A percentile compares a stretch with the other conserved stretches of the same genome.
phyloP scores from a whole-genome alignment of 2,888 invertebrate species.

The Acanthosepion esculentum region DNA sequence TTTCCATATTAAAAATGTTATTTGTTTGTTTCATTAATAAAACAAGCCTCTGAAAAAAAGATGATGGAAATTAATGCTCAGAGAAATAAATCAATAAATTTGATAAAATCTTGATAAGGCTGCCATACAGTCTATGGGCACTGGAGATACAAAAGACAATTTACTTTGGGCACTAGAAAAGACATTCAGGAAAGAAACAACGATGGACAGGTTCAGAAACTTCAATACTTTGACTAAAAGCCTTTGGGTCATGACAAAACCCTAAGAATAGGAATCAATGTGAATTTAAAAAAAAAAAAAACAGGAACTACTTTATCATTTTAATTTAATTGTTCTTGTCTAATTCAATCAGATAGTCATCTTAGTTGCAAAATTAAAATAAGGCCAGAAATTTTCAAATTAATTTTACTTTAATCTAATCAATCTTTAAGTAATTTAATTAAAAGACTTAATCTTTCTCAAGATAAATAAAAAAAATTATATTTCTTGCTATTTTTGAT shows the following conservation, averaged over 20 bases:
- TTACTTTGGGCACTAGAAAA: not conserved
- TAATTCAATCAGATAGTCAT: not conserved
- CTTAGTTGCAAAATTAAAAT: slow-evolving; percentile 33
- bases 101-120: not conserved
- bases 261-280: not conserved
- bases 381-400: not conserved
- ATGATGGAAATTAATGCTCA: too few relatives aligned
- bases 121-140: not conserved
- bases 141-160: not conserved
- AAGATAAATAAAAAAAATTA: not conserved
- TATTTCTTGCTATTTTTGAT: not conserved
- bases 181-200: not conserved
- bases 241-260: not conserved
- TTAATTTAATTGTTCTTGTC: not conserved
- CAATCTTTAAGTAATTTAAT: slow-evolving; percentile 33
- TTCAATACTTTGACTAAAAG: not conserved
- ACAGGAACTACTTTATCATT: not conserved
- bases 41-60: too few relatives aligned
- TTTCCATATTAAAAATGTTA: too few relatives aligned
- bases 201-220: not conserved
- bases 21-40: too few relatives aligned
- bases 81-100: not conserved
- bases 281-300: not conserved
- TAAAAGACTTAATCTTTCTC: slow-evolving; percentile 20
- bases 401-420: not conserved